Percentiles rank a stretch among this genome's conserved stretches.
phyloP scores from a whole-genome alignment of 2,113 vertebrate species.

The Empidonax alnorum region DNA sequence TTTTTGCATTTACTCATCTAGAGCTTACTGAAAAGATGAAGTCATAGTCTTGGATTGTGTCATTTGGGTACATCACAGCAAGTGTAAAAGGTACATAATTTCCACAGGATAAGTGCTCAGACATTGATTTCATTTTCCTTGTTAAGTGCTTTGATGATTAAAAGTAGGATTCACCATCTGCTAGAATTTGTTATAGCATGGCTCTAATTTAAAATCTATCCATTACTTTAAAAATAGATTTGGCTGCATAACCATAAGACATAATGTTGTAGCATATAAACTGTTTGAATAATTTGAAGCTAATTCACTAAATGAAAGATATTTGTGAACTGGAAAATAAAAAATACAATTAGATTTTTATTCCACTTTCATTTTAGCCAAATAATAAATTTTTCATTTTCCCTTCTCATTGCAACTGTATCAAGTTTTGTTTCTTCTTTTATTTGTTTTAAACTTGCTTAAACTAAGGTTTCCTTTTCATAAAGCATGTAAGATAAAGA shows the following conservation, averaged over 20 bases:
- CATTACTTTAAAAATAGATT: background rate
- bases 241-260: background rate
- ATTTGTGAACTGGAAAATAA: background rate
- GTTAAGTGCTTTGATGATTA: background rate
- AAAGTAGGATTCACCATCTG: background rate
- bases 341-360: background rate
- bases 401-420: background rate
- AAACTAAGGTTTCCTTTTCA: background rate
- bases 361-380: background rate
- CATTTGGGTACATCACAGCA: background rate
- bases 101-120: background rate
- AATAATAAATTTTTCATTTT: background rate
- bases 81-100: background rate
- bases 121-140: background rate
- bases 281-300: background rate
- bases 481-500: background rate
- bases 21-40: background rate
- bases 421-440: background rate
- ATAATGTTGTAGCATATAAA: background rate
- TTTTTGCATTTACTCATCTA: background rate
- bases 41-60: background rate
- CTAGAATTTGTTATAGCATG: background rate
- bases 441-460: background rate
- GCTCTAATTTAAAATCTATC: background rate
- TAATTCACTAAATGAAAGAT: background rate